Percentiles rank a stretch among this genome's conserved stretches.
These are phyloP conservation scores for Volucella inflata DNA, from an alignment of 2,888 invertebrate species.

Conservation along the genomic window DNA sequence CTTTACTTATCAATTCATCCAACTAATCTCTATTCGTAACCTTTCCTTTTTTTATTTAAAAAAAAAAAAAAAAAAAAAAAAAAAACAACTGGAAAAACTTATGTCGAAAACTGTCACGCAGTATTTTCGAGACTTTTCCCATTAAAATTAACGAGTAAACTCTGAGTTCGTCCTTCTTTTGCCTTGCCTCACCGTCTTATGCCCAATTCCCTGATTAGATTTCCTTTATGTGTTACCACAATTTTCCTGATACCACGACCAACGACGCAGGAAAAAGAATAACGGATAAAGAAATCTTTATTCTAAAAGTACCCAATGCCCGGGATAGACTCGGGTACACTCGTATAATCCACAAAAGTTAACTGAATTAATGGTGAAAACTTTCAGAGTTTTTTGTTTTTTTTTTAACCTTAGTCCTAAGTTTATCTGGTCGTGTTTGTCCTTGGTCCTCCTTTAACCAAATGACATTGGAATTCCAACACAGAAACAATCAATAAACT, in stretches of 20 bases:
- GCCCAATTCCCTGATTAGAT: slow-evolving; percentile 37
- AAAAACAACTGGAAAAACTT: slow-evolving; percentile 11
- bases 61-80: not conserved
- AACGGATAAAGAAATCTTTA: too few species aligned
- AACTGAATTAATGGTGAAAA: too few species aligned
- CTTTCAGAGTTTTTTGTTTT: too few species aligned
- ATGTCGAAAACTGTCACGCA: slow-evolving; percentile 26
- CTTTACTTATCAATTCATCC: slow-evolving; percentile 4
- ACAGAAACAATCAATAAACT: too few species aligned
- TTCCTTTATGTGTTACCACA: slow-evolving; percentile 17
- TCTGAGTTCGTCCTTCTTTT: slow-evolving; percentile 10
- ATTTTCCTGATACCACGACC: not conserved
- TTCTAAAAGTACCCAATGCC: too few species aligned
- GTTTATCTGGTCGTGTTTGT: too few species aligned
- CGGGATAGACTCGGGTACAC: too few species aligned
- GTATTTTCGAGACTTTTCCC: slow-evolving; percentile 29
- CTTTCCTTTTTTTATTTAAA: not conserved
- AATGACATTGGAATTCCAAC: too few species aligned
- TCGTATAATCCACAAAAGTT: too few species aligned
- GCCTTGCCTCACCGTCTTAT: slow-evolving; percentile 26
- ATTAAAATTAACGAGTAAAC: slow-evolving; percentile 53
- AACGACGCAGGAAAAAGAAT: too few species aligned
- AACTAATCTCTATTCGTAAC: slow-evolving; percentile 4
- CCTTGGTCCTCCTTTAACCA: too few species aligned
- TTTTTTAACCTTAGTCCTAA: too few species aligned